Evolutionary conservation across 2,797 vertebrate species (phyloP).

Genomic region (Sebastes itinus): DNA sequence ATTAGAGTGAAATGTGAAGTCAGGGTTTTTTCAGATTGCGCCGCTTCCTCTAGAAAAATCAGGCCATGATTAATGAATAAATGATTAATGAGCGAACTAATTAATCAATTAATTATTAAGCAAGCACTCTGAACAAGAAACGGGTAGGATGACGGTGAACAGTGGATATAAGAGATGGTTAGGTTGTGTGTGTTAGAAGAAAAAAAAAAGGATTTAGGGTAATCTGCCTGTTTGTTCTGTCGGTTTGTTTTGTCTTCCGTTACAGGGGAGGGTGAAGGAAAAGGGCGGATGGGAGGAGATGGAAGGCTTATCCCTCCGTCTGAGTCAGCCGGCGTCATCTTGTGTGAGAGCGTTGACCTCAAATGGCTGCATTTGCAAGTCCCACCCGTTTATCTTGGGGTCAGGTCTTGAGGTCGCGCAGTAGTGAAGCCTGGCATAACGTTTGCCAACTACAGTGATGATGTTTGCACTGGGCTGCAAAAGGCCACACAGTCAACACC

Average conservation of each 20-base stretch:
- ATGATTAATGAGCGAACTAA: conserved; percentile 88
- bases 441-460: conserved; percentile 1
- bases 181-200: conserved; percentile 45
- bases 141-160: conserved; percentile 63
- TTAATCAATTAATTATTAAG: conserved; percentile 89
- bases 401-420: conserved; percentile 26
- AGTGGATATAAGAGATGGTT: conserved; percentile 66
- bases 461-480: conserved; percentile 16
- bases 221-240: conserved; percentile 71
- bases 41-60: conserved; percentile 85
- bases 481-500: conserved; percentile 18
- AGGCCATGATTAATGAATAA: conserved; percentile 87
- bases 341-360: conserved; percentile 26
- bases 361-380: conserved; percentile 45
- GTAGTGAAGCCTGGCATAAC: conserved; percentile 11
- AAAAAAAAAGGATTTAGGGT: conserved; percentile 58
- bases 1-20: conserved; percentile 87
- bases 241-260: conserved; percentile 68
- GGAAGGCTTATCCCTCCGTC: conserved; percentile 27
- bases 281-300: conserved; percentile 38
- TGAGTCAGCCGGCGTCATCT: conserved; percentile 36
- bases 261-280: conserved; percentile 36
- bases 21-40: conserved; percentile 81
- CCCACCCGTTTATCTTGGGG: neutral
- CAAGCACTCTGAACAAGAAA: conserved; percentile 80